A percentile compares a stretch with the other conserved stretches of the same genome.
phyloP scores from a whole-genome alignment of 2,113 vertebrate genomes.

The Notothenia rossii region DNA sequence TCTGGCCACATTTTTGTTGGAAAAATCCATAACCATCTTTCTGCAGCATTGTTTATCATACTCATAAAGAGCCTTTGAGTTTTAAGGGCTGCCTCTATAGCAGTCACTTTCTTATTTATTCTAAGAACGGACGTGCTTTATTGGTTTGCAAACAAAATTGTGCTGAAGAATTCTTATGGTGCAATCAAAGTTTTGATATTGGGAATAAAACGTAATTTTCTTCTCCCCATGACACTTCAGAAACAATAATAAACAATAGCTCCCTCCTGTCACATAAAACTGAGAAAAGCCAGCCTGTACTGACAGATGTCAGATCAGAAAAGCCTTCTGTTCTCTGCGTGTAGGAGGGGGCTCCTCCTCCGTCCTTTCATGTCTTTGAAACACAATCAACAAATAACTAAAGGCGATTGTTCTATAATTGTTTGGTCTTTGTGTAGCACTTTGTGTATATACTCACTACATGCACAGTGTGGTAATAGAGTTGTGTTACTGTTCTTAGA shows the following conservation, averaged over 20 bases:
- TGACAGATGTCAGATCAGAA: slow-evolving; percentile 33
- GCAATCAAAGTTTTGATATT: background rate
- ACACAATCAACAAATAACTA: background rate
- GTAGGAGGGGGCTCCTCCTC: background rate
- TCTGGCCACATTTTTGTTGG: background rate
- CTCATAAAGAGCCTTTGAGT: background rate
- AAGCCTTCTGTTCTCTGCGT: slow-evolving; percentile 1
- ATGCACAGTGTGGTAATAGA: too few species aligned
- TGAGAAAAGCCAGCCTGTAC: slow-evolving; percentile 9
- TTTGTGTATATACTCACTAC: background rate
- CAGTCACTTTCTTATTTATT: background rate
- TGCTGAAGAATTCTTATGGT: slow-evolving; percentile 12
- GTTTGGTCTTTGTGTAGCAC: background rate
- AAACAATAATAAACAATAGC: slow-evolving; percentile 25
- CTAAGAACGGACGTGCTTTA: background rate
- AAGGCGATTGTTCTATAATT: background rate
- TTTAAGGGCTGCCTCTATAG: background rate
- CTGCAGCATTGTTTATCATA: background rate
- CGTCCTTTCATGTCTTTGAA: background rate
- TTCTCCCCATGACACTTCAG: background rate
- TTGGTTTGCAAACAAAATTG: slow-evolving; percentile 20
- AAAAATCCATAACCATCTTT: background rate
- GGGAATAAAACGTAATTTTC: background rate
- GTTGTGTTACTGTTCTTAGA: background rate
- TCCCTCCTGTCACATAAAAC: slow-evolving; percentile 8